Evolutionary conservation across 2,888 invertebrate genomes (phyloP), one percentile per base, ranked within the genome.

Genomic region (Lepidonotus clava): DNA sequence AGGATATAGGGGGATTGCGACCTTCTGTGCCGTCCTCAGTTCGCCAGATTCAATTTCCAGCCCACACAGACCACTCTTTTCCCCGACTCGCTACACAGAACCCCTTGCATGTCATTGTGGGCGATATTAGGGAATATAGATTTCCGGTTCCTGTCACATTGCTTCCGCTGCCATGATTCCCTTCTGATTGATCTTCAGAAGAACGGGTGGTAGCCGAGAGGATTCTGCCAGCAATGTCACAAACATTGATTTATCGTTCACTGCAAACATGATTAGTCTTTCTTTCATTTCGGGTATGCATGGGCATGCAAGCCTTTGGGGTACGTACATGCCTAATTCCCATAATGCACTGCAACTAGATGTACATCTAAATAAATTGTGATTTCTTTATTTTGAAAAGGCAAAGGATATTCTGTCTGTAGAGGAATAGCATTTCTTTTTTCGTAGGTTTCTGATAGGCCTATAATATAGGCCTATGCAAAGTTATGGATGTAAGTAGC

Each of bases 71-170:
- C 61, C 61, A 61, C 24, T 32, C 24, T 61, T 61, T 46, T 61
- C n/a, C 61, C 28, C 61, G 61, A 61, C 24, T 61, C 61, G 28
- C 28, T 61, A 61, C 28, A 24, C 28, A 61, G 28, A 32, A 32
- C 28, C 61, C 28, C 28, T 61, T 61, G 61, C 61, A 61, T 61
- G 28, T 61, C 61, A 61, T 61, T 61, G 61, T 61, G 61, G 28
- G 61, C 61, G 61, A 61, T 61, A 61, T 61, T 61, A 61, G 61
- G 61, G 61, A 61, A 61, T 61, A 61, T 61, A 61, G 61, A 61
- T 61, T 61, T 61, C 61, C 61, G 24, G 5, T 61, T 61, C 61
- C 61, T 61, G 61, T 61, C 61, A 61, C 61, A 61, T 61, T 32
- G 28, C 61, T 61, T 61, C 61, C 61, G 61, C 28, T 61, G 28